These are phyloP conservation scores for Caligus rogercresseyi DNA, from an alignment of 1,140 invertebrate species.

Conservation along the genomic window DNA sequence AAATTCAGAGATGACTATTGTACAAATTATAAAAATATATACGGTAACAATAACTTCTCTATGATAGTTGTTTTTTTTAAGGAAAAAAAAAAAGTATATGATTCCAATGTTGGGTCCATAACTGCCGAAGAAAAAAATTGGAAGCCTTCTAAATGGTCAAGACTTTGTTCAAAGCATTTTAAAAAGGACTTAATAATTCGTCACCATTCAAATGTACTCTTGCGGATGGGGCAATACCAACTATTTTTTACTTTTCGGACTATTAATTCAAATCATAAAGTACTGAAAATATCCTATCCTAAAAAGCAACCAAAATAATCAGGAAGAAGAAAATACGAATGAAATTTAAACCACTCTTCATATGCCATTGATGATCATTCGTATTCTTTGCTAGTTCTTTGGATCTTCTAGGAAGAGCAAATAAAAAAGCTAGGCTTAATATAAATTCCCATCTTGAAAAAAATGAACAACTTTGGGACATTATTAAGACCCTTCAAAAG, in stretches of 20 bases:
- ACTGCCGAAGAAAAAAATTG: not conserved
- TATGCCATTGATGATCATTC: not conserved
- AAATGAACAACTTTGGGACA: not conserved
- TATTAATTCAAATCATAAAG: not conserved
- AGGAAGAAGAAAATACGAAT: not conserved
- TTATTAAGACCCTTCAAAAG: not conserved
- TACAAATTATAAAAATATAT: too few species aligned
- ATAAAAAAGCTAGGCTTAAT: not conserved
- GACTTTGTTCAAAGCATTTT: not conserved
- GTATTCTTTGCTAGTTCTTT: not conserved
- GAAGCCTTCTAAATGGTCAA: not conserved
- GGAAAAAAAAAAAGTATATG: too few species aligned
- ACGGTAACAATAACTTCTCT: too few species aligned
- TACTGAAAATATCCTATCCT: not conserved
- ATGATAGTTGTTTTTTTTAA: too few species aligned
- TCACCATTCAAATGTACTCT: not conserved
- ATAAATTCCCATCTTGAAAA: not conserved
- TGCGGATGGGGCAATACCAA: not conserved
- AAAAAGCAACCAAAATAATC: not conserved
- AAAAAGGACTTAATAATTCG: not conserved
- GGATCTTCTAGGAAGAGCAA: not conserved
- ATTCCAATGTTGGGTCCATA: too few species aligned
- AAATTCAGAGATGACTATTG: too few species aligned
- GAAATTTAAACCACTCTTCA: not conserved
- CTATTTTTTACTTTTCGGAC: not conserved